Base-by-base conservation (phyloP, 2,888 invertebrate species). In the Agonum fuliginosum region DNA sequence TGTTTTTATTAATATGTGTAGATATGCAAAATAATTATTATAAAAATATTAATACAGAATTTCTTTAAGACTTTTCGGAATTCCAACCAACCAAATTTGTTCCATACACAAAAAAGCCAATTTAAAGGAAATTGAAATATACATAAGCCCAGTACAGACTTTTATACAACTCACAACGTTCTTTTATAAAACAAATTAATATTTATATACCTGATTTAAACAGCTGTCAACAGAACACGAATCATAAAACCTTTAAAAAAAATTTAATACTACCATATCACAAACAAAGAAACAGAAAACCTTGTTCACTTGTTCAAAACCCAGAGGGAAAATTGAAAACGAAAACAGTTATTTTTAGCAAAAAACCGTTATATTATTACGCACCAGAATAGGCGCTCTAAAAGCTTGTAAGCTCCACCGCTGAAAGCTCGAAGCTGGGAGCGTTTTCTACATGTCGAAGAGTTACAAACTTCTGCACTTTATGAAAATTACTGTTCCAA, bases 381-480 rank as follows among this genome's bases (percentile, higher is more conserved):
- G 41, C 37, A 65, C 34, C 12, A 54, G 10, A 65, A 37, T 34
- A 22, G 22, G 10, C 12, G 6, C 14, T 14, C 22, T 67, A 67
- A 67, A 67, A 67, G 41, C 37, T 20, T 17, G 17, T 41, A 67
- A 54, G n/a, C 24, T 24, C 2, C 37, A 67, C n/a, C n/a, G n/a
- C n/a, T n/a, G n/a, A n/a, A 67, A 5, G 71, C 51, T 6, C 14
- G 12, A n/a, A 24, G 51, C 19, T n/a, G n/a, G n/a, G n/a, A n/a
- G n/a, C n/a, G n/a, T n/a, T n/a, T 51, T 67, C 17, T 43, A 30
- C 67, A 67, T 67, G 67, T 62, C 67, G 37, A 3, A 8, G n/a
- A 43, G 41, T 41, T 69, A 69, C 69, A 30, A 71, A 71, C 30
- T 71, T 71, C 30, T 19, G 19, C 51, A 71, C 34, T 71, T 71